A percentile compares a stretch with the other conserved stretches of the same genome.
These are phyloP conservation scores for Doris montereyensis DNA, from an alignment of 2,888 invertebrate genomes.

Conservation along the genomic window DNA sequence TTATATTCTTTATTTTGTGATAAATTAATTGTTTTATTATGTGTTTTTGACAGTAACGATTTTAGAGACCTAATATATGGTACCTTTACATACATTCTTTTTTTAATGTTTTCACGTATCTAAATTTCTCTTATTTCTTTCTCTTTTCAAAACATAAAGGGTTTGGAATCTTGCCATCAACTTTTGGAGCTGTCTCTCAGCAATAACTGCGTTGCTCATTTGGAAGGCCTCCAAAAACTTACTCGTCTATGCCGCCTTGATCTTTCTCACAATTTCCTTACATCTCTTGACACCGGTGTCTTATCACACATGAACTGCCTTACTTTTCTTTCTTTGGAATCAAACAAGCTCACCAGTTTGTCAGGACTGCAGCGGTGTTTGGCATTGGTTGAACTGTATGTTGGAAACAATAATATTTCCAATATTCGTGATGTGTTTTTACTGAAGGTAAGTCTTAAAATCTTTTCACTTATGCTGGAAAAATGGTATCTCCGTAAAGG, in stretches of 20 bases:
- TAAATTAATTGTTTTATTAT: too few relatives aligned
- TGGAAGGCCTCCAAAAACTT: slow-evolving; percentile 66
- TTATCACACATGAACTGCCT: slow-evolving; percentile 60
- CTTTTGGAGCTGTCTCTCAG: slow-evolving; percentile 71
- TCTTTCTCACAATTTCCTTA: slow-evolving; percentile 69
- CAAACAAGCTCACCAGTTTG: slow-evolving; percentile 67
- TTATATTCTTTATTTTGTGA: too few relatives aligned
- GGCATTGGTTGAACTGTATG: slow-evolving; percentile 70
- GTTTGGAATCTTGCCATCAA: slow-evolving; percentile 65
- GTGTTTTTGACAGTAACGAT: too few relatives aligned
- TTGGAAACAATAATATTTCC: slow-evolving; percentile 68
- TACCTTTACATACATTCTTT: neutral
- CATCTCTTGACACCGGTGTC: slow-evolving; percentile 59
- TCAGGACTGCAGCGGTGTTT: slow-evolving; percentile 60
- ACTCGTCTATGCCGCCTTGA: slow-evolving; percentile 62
- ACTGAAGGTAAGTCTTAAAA: slow-evolving; percentile 71
- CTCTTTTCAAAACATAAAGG: slow-evolving; percentile 63
- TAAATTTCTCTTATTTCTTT: neutral
- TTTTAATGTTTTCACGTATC: neutral
- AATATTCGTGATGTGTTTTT: slow-evolving; percentile 70
- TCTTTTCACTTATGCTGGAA: too few relatives aligned
- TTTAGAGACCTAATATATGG: neutral
- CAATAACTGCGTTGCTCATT: slow-evolving; percentile 67
- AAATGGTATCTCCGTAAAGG: too few relatives aligned
- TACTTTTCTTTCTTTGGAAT: slow-evolving; percentile 67